Base-by-base conservation (phyloP, 1,140 invertebrate genomes). In the Triops cancriformis region DNA sequence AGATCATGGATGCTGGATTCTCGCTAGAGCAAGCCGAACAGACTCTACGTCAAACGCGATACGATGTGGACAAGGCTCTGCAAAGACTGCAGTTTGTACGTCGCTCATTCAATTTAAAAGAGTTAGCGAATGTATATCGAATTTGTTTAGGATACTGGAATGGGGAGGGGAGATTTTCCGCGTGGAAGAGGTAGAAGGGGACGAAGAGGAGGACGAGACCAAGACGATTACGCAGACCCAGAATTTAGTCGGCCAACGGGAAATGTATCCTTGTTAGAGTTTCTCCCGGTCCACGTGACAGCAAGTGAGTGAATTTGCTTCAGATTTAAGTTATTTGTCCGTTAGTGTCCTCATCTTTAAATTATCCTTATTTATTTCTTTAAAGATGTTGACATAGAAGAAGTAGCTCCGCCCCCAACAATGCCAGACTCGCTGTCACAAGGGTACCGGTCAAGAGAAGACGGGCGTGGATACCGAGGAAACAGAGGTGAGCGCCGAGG, bases 41-140 rank as follows among this genome's bases (percentile, higher is more conserved):
- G 84, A 91, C 92, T 72, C 84, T 94, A 27, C 89, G 89, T 82
- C 85, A 89, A 75, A 90, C 89, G 76, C 88, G 89, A 75, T 93
- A 93, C 81, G 92, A 93, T 85, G 87, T 93, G 1, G 89, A 90
- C 73, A 86, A 88, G 82, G 92, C 92, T 64, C 85, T 93, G 1
- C 89, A 87, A 82, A 89, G 88, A 82, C 85, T 92, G 9, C 90
- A 91, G n/a, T 31, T 27, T 10, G 11, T 41, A 43, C 0, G 26
- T 41, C 2, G 31, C 31, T 37, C 2, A 37, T 28, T 74, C n/a
- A 41, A 14, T 74, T 18, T 74, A 26, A 74, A 28, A 18, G 6
- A 74, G 73, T 26, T 73, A 5, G 5, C 1, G 12, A 4, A 26
- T 12, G 26, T 74, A 27, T 11, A n/a, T n/a, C 73, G 27, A 26